Base-by-base conservation (phyloP, 1,140 invertebrate species). In the Archivesica marissinica region DNA sequence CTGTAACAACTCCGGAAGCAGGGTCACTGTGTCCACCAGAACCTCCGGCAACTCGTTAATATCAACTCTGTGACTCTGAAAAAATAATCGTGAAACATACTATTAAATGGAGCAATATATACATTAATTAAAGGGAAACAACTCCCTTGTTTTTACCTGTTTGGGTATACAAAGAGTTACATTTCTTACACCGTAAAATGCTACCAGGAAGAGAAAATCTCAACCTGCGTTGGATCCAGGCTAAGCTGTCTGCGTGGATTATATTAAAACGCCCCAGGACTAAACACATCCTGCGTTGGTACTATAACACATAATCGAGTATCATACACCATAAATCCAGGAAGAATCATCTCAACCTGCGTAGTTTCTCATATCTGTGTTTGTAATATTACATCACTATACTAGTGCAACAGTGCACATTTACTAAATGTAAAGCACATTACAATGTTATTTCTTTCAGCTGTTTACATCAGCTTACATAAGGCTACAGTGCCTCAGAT, bases 11-110 rank as follows among this genome's bases (percentile, higher is more conserved):
- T 78, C 52, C n/a, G 76, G 52, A n/a, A 78, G 52, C 7, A 39
- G 28, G 9, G 20, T 38, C 33, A 78, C 33, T 25, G 39, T 78
- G 30, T n/a, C 76, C 20, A 28, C 56, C 54, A 78, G 44, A 39
- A 72, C 33, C 44, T 83, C 80, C 39, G 59, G 64, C 75, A 50
- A 50, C 6, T 17, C 50, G 33, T 70, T 35, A 64, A 64, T 79
- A 11, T 47, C 59, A 64, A 6, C 6, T 77, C 25, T 77, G 25
- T 54, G 50, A 47, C 44, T 47, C 44, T 47, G 44, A 47, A 47
- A 47, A 47, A 47, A 47, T 47, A 47, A 47, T 11, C 44, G 44
- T 47, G n/a, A 47, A 47, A 47, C 44, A 11, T 47, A 47, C 20
- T 47, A 47, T 47, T 11, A 47, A 47, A 47, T n/a, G n/a, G n/a